phyloP scores from a whole-genome alignment of 2,888 invertebrate species.

The Rhynchonema sp. region DNA sequence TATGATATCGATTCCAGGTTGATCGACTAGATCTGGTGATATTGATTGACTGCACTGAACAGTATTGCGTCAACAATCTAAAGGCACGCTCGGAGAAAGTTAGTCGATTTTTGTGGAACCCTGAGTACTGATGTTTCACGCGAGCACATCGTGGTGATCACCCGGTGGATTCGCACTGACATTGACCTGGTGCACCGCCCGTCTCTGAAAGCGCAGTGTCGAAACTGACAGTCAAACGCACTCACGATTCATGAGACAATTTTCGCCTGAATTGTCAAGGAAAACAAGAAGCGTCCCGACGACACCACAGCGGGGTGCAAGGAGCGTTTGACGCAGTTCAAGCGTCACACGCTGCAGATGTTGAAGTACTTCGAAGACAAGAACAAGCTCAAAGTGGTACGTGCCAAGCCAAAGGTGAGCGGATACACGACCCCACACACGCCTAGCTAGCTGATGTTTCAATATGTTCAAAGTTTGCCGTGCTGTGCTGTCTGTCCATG shows the following conservation, averaged over 20 bases:
- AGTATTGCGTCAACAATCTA: slow-evolving; percentile 30
- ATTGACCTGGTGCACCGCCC: no score
- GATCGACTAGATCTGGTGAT: slow-evolving; percentile 48
- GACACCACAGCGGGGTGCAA: slow-evolving; percentile 68
- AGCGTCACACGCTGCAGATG: slow-evolving; percentile 70
- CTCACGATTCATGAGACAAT: no score
- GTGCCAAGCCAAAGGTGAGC: slow-evolving; percentile 21
- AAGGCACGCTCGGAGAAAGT: slow-evolving; percentile 9
- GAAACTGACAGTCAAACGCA: no score
- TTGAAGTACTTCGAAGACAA: slow-evolving; percentile 61
- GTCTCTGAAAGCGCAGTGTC: no score
- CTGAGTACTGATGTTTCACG: no score
- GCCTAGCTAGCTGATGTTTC: no score
- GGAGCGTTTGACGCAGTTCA: slow-evolving; percentile 59
- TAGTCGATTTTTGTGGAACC: no score
- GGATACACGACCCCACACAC: not conserved
- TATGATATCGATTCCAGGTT: slow-evolving; percentile 13
- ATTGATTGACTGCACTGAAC: slow-evolving; percentile 70
- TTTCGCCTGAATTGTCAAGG: not conserved
- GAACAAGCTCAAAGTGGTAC: slow-evolving; percentile 61
- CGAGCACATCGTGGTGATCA: no score
- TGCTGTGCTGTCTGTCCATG: no score
- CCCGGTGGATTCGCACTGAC: no score
- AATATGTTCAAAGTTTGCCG: no score
- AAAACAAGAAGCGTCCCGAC: slow-evolving; percentile 44